These are phyloP conservation scores for Salarias fasciatus DNA, from an alignment of 2,797 vertebrate genomes.

Conservation along the genomic window DNA sequence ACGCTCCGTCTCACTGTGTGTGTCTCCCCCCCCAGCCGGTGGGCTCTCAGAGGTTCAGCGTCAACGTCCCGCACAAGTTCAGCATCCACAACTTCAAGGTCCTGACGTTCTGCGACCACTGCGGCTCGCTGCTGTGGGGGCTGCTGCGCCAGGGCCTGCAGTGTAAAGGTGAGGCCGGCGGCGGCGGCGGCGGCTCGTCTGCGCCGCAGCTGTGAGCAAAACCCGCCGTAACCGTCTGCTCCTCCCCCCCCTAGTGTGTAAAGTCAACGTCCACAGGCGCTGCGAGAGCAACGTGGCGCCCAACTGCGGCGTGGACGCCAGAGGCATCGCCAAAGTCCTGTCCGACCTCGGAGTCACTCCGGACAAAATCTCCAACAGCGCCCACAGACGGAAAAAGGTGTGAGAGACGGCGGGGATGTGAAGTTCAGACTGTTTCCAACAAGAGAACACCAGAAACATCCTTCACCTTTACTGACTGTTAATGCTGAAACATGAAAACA, in stretches of 20 bases:
- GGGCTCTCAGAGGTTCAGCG: conserved; percentile 94
- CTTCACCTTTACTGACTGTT: too few species aligned
- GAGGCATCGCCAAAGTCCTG: conserved; percentile 95
- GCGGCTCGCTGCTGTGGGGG: conserved; percentile 95
- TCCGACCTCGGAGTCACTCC: conserved; percentile 96
- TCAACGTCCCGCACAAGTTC: conserved; percentile 97
- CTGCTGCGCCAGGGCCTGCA: conserved; percentile 94
- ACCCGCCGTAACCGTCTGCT: too few species aligned
- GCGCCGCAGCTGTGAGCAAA: too few species aligned
- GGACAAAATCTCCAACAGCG: conserved; percentile 94
- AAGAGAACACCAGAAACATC: too few species aligned
- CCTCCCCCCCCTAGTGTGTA: conserved; percentile 85
- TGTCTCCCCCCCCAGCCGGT: conserved; percentile 75
- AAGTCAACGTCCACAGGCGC: conserved; percentile 97
- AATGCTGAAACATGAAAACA: too few species aligned
- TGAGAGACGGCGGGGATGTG: too few species aligned
- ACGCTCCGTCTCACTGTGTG: conserved; percentile 8
- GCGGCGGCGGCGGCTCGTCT: too few species aligned
- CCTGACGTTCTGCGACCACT: conserved; percentile 97
- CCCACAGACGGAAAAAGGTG: conserved; percentile 95
- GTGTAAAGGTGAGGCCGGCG: conserved; percentile 87
- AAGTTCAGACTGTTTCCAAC: too few species aligned
- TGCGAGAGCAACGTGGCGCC: conserved; percentile 97
- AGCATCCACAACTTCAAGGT: conserved; percentile 98
- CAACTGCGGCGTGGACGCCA: conserved; percentile 95